Base-by-base conservation (phyloP, 2,888 invertebrate genomes). In the Parelbella ahira region DNA sequence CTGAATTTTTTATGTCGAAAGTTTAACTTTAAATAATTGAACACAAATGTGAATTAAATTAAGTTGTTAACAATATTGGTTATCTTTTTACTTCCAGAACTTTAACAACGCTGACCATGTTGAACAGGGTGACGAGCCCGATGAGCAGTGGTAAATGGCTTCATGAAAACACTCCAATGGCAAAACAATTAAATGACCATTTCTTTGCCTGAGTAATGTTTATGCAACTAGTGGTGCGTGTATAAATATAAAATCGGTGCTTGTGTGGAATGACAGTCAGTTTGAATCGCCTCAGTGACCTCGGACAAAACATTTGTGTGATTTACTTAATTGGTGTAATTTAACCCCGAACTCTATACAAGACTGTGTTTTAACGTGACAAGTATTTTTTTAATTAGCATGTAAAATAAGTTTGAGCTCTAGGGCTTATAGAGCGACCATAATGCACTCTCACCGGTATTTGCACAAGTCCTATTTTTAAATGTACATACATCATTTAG, bases 61-160 rank as follows among this genome's bases (percentile, higher is more conserved):
- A n/a, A n/a, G n/a, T n/a, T n/a, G n/a, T n/a, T n/a, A n/a, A n/a
- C n/a, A n/a, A n/a, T n/a, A n/a, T n/a, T n/a, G n/a, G n/a, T 8
- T 23, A 30, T 12, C 9, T 25, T 19, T 20, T 6, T 21, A 18
- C 20, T 67, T 73, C 6, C 70, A 83, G 86, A 75, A 69, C 45
- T 82, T 84, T 59, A 77, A 75, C 46, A 69, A 63, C 34, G 50
- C 56, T 13, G 46, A 75, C 4, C 50, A 62, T 0, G 60, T 47
- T 0, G 67, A 64, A 2, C 71, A 68, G 42, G 80, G 79, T 6
- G 68, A 76, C 21, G 89, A 90, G 52, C 87, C 84, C 0, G 89
- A 89, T 3, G 90, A 90, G 50, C 81, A 80, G 12, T 91, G 90
- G 90, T 90, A 88, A 59, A 59, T 25, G 58, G 63, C 63, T 54